phyloP scores from a whole-genome alignment of 2,888 invertebrate genomes.

The Trissonchulus latispiculum region DNA sequence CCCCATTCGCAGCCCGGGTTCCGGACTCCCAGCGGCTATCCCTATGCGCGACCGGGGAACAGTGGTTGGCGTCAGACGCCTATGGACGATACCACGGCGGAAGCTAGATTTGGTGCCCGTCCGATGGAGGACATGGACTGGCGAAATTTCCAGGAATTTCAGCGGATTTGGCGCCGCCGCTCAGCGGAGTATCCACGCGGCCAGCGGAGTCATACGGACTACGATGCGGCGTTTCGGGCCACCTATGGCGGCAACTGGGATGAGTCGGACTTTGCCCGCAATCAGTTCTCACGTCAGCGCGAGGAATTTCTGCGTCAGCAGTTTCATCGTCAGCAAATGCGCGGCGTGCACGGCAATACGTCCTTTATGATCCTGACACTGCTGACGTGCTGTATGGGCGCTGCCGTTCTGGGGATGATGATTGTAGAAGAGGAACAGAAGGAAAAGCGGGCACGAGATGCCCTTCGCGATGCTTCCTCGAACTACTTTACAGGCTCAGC shows the following conservation, averaged over 20 bases:
- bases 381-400: too few relatives aligned
- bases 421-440: too few relatives aligned
- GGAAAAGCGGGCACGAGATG: too few relatives aligned
- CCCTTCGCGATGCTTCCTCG: too few relatives aligned
- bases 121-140: slow-evolving; percentile 3
- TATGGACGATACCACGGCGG: slow-evolving; percentile 6
- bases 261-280: neutral
- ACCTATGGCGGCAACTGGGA: neutral
- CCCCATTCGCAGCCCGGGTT: neutral
- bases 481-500: too few relatives aligned
- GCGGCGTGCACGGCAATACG: too few relatives aligned
- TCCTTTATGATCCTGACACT: too few relatives aligned
- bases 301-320: neutral
- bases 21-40: neutral
- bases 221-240: neutral
- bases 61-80: neutral
- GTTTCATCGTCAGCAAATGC: too few relatives aligned
- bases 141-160: slow-evolving; percentile 13
- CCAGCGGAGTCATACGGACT: neutral
- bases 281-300: neutral
- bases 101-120: neutral
- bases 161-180: slow-evolving; percentile 14
- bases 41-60: neutral
- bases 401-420: too few relatives aligned
- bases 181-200: neutral